A percentile compares a stretch with the other conserved stretches of the same genome.
phyloP scores from a whole-genome alignment of 1,140 invertebrate species.

The Physella acuta region DNA sequence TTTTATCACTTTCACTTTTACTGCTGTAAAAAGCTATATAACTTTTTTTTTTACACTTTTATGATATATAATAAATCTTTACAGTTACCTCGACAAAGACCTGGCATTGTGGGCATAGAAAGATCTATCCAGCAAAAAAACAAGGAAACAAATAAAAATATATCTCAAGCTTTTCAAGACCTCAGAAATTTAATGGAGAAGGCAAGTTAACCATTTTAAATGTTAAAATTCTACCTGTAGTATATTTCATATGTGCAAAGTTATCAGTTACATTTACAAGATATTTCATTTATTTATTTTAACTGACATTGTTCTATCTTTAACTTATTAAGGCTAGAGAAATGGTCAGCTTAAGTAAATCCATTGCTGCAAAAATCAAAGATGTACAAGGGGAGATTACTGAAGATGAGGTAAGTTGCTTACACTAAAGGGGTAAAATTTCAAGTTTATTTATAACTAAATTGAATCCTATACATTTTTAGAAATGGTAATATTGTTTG shows the following conservation, averaged over 20 bases:
- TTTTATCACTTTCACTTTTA: too few species aligned
- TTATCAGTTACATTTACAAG: too few species aligned
- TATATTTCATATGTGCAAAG: too few species aligned
- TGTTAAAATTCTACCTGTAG: too few species aligned
- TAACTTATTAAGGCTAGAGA: conserved; percentile 72
- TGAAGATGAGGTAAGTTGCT: conserved; percentile 77
- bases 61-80: not conserved
- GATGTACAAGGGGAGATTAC: conserved; percentile 94
- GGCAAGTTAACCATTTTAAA: too few species aligned
- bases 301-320: not conserved
- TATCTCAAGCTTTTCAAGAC: conserved; percentile 92
- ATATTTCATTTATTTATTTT: too few species aligned
- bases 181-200: conserved; percentile 90
- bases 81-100: conserved; percentile 41
- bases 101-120: conserved; percentile 94
- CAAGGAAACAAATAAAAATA: conserved; percentile 86
- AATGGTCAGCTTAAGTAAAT: conserved; percentile 91
- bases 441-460: not conserved
- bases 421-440: not conserved
- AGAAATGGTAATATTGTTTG: too few species aligned
- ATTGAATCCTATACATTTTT: too few species aligned
- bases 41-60: conserved; percentile 6
- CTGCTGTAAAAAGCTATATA: too few species aligned
- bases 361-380: conserved; percentile 89
- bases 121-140: conserved; percentile 86